A percentile compares a stretch with the other conserved stretches of the same genome.
Conservation (phyloP, 2,113 vertebrate genomes). For the Sylvilagus bachmani region DNA sequence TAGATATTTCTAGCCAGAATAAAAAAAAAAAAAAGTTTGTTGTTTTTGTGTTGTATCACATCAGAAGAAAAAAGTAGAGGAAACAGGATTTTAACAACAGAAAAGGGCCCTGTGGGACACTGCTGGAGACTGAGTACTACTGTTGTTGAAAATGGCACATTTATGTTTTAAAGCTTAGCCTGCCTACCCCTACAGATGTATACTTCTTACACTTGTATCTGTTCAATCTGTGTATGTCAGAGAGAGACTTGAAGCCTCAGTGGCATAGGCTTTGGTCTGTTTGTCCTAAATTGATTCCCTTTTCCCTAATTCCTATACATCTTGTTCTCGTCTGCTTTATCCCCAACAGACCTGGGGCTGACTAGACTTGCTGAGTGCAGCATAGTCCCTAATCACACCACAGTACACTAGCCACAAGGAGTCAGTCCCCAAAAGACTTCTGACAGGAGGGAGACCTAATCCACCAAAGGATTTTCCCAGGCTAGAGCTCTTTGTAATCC, state of each 20-base stretch:
- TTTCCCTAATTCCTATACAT: constrained; percentile 24
- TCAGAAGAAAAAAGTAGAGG: background rate
- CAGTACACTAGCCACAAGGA: background rate
- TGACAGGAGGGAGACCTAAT: background rate
- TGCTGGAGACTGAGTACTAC: background rate
- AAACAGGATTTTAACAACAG: constrained; percentile 3
- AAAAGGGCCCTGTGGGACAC: background rate
- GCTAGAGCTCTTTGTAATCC: background rate
- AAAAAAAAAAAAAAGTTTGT: background rate
- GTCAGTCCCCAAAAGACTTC: background rate
- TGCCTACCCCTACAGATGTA: background rate
- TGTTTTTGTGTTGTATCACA: constrained; percentile 15
- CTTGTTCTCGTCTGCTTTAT: background rate
- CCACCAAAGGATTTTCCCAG: background rate
- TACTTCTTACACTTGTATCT: background rate
- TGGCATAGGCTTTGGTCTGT: background rate
- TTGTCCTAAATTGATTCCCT: background rate
- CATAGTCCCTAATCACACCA: background rate
- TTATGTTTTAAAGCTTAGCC: background rate
- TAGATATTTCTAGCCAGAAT: constrained; percentile 7
- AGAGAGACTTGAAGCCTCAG: background rate
- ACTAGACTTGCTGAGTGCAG: background rate
- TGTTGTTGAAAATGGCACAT: background rate
- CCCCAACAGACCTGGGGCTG: background rate
- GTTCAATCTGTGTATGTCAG: background rate